A percentile compares a stretch with the other conserved stretches of the same genome.
phyloP scores from a whole-genome alignment of 2,888 invertebrate species.

The Cetonia aurata region DNA sequence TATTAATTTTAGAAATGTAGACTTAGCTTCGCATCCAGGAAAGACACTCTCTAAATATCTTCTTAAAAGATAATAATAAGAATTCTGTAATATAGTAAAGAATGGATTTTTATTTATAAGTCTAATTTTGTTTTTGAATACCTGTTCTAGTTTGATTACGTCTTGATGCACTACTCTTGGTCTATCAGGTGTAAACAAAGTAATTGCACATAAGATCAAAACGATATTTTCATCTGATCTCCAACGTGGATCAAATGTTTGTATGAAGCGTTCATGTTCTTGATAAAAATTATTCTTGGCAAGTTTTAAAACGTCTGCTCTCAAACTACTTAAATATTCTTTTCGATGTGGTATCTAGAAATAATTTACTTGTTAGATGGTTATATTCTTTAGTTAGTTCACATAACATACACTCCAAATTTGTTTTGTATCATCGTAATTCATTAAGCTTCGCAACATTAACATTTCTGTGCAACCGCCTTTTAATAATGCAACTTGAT shows the following conservation, averaged over 20 bases:
- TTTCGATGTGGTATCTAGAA: constrained; percentile 82
- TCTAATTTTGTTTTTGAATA: constrained; percentile 58
- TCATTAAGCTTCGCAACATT: constrained; percentile 92
- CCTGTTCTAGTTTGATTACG: constrained; percentile 88
- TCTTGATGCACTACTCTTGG: constrained; percentile 85
- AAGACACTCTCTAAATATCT: constrained; percentile 87
- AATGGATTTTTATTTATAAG: not conserved
- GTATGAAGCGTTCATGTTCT: constrained; percentile 86
- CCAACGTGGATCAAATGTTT: constrained; percentile 88
- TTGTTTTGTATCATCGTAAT: constrained; percentile 89
- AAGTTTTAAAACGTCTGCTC: constrained; percentile 90
- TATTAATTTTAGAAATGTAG: constrained; percentile 87
- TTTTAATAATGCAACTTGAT: constrained; percentile 89
- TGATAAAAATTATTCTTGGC: constrained; percentile 91
- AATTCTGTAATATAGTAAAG: constrained; percentile 75
- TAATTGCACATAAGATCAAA: constrained; percentile 90
- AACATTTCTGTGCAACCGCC: constrained; percentile 98
- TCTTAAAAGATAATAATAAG: constrained; percentile 89
- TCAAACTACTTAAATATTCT: constrained; percentile 82
- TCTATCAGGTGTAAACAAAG: constrained; percentile 89
- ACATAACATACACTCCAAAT: constrained; percentile 83
- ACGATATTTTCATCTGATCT: constrained; percentile 90
- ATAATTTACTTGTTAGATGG: constrained; percentile 32
- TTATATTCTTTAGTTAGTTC: not conserved
- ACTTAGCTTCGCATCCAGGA: constrained; percentile 88